phyloP scores from a whole-genome alignment of 2,113 vertebrate species.

The Orientallactaga bullata region DNA sequence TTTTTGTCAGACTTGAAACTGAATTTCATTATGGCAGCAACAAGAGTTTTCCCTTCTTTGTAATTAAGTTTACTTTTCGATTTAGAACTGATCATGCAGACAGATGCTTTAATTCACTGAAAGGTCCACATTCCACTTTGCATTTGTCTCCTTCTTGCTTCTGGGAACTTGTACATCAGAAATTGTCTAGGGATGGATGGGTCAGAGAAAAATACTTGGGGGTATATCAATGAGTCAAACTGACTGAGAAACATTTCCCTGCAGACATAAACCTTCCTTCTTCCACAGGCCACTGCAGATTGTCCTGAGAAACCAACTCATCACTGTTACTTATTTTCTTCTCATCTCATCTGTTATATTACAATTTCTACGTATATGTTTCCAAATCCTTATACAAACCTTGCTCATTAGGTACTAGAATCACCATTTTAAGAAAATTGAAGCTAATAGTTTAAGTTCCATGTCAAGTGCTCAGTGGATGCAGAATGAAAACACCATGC shows the following conservation, averaged over 20 bases:
- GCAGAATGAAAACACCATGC: neutral
- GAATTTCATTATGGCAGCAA: conserved; percentile 64
- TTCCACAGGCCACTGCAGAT: neutral
- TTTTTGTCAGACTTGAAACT: conserved; percentile 49
- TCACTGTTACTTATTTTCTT: neutral
- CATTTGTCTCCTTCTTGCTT: conserved; percentile 65
- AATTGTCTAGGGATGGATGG: neutral
- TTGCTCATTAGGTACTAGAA: too few relatives aligned
- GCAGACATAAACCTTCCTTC: neutral
- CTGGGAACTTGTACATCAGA: conserved; percentile 45
- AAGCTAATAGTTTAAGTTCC: neutral
- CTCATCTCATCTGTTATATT: neutral
- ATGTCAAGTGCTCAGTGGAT: neutral
- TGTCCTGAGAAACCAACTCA: neutral
- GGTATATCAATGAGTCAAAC: neutral
- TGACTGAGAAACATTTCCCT: neutral
- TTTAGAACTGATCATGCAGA: conserved; percentile 62
- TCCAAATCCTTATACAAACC: neutral
- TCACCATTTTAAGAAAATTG: neutral
- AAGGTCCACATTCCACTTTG: conserved; percentile 57
- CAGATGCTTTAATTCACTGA: conserved; percentile 60
- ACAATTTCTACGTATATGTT: neutral
- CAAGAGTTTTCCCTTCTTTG: conserved; percentile 64
- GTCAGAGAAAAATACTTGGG: neutral
- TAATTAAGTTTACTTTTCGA: conserved; percentile 76